A percentile compares a stretch with the other conserved stretches of the same genome.
phyloP scores from a whole-genome alignment of 2,113 vertebrate species.

The Pao palembangensis region DNA sequence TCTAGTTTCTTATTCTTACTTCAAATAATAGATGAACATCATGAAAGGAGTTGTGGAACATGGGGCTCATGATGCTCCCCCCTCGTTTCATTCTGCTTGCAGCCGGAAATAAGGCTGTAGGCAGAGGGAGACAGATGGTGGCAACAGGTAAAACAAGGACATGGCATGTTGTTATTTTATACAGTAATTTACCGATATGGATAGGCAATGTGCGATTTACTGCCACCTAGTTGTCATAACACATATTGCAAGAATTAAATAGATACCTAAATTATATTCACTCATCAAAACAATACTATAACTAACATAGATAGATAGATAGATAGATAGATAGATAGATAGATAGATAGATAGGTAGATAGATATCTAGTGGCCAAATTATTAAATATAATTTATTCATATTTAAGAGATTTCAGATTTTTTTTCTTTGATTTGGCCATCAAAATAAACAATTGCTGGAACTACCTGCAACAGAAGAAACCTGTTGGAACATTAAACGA shows the following conservation, averaged over 20 bases:
- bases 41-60: conserved; percentile 77
- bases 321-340: too few relatives aligned
- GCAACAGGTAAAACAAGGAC: not conserved
- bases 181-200: conserved; percentile 1
- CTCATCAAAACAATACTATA: too few relatives aligned
- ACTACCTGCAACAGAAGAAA: too few relatives aligned
- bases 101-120: conserved; percentile 77
- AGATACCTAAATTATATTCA: too few relatives aligned
- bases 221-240: not conserved
- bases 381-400: too few relatives aligned
- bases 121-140: conserved; percentile 31
- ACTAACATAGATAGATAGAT: too few relatives aligned
- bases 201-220: not conserved
- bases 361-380: too few relatives aligned
- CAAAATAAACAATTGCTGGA: too few relatives aligned
- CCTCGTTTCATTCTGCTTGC: conserved; percentile 76
- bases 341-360: too few relatives aligned
- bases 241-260: not conserved
- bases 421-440: too few relatives aligned
- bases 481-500: too few relatives aligned
- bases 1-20: conserved; percentile 59
- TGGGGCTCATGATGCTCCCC: conserved; percentile 44
- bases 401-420: too few relatives aligned
- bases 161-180: not conserved
- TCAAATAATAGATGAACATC: conserved; percentile 86